Evolutionary conservation across 2,888 invertebrate genomes (phyloP), one percentile per base, ranked within the genome.

Genomic region (Machimus rusticus): DNA sequence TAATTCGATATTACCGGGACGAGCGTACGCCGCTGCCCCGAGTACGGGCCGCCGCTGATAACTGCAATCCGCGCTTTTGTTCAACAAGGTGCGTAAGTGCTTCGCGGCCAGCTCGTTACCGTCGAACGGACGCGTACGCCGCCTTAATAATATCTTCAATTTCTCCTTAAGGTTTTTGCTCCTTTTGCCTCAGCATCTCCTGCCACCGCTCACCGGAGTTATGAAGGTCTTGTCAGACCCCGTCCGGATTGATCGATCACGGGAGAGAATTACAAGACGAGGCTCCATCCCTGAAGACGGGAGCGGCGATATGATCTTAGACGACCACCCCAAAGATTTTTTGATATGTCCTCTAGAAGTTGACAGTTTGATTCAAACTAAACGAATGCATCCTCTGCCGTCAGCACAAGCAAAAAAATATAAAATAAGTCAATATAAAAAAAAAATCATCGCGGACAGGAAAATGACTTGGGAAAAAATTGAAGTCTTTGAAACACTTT

Each of bases 61-160:
- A 85, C 43, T 43, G 37, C 85, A 43, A 74, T 85, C 57, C 28
- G 43, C 85, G 46, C 43, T 74, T 74, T 85, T 85, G 85, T 85
- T 74, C 74, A 85, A 85, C 85, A 85, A 85, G 85, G 85, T 85
- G 85, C 39, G 74, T 85, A 85, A 85, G 74, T 74, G 46, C 74
- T 74, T 43, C 74, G 74, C 74, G 74, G 43, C 37, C 66, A 39
- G 46, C 82, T 82, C 82, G 34, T 82, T 82, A 82, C 55, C 37
- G 23, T 3, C 16, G 23, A 85, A 74, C 46, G 37, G 74, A 74
- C 16, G 76, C 46, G 74, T 39, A 28, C 74, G 19, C 74, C 66
- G 46, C 43, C 28, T 74, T 85, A 79, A 46, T 46, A 74, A 74
- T 46, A 43, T 46, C 74, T 85, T 85, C 74, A 46, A 43, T 74